Evolutionary conservation across 1,140 invertebrate genomes (phyloP).

Genomic region (Olivierus martensii): DNA sequence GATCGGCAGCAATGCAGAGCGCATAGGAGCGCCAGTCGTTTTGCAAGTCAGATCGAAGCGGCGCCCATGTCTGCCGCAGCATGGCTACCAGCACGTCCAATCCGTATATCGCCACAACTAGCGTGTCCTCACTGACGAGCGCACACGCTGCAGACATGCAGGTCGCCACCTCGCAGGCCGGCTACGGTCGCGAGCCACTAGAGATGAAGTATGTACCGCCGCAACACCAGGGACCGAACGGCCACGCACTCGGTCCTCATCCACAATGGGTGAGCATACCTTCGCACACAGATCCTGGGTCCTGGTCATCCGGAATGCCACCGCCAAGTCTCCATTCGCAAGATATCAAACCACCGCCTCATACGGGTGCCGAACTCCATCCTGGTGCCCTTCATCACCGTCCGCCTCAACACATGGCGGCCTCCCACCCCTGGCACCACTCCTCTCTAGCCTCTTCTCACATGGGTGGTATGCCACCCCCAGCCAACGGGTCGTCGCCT

Average conservation of each 20-base stretch:
- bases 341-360: conserved; percentile 25
- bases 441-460: conserved; percentile 37
- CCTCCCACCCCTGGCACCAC: conserved; percentile 17
- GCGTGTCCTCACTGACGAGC: too few species aligned
- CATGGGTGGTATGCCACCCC: conserved; percentile 16
- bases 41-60: too few species aligned
- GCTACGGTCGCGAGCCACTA: conserved; percentile 44
- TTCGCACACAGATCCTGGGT: conserved; percentile 50
- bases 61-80: too few species aligned
- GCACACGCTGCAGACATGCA: neutral
- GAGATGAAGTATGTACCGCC: conserved; percentile 90
- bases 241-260: conserved; percentile 48
- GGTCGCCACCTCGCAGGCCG: conserved; percentile 22
- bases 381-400: conserved; percentile 41
- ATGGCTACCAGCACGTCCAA: too few species aligned
- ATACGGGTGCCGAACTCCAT: conserved; percentile 30
- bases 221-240: conserved; percentile 55
- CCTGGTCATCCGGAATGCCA: conserved; percentile 42
- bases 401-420: conserved; percentile 18
- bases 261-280: conserved; percentile 47
- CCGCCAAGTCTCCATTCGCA: conserved; percentile 20
- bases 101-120: too few species aligned
- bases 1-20: too few species aligned
- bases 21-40: too few species aligned
- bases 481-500: conserved; percentile 19